Evolutionary conservation across 2,797 vertebrate species (phyloP).

Genomic region (Agapornis canus): DNA sequence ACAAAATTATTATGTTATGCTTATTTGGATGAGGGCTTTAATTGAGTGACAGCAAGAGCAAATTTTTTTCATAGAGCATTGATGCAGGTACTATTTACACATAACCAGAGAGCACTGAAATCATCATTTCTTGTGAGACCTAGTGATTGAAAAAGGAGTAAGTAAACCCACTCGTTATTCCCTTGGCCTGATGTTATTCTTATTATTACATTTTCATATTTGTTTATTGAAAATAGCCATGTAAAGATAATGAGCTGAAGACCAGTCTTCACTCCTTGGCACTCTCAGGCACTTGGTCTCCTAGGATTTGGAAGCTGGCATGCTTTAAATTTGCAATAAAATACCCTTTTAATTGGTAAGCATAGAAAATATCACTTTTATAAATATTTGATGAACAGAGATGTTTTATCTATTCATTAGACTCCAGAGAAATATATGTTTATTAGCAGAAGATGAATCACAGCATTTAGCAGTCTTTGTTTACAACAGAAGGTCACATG

Average conservation of each 20-base stretch:
- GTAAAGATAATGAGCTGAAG: neutral
- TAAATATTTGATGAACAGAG: conserved; percentile 83
- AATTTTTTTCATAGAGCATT: neutral
- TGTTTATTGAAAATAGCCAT: neutral
- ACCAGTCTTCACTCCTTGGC: neutral
- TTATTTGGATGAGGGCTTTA: neutral
- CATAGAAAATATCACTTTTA: conserved; percentile 77
- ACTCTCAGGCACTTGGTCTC: neutral
- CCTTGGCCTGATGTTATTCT: neutral
- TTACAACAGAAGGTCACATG: conserved; percentile 78
- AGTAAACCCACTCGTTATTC: neutral
- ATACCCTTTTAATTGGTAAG: conserved; percentile 52
- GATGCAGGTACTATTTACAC: neutral
- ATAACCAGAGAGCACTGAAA: neutral
- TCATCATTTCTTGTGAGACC: neutral
- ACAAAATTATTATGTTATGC: neutral
- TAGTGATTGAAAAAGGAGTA: neutral
- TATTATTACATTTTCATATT: neutral
- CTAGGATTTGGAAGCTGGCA: neutral
- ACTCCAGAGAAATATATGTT: conserved; percentile 72
- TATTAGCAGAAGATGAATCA: conserved; percentile 76
- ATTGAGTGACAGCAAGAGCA: neutral
- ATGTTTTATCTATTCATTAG: conserved; percentile 79
- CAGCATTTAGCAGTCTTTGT: conserved; percentile 80
- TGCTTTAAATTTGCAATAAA: conserved; percentile 46